phyloP scores from a whole-genome alignment of 2,888 invertebrate genomes.

The Lepidocyrtinus sp. region DNA sequence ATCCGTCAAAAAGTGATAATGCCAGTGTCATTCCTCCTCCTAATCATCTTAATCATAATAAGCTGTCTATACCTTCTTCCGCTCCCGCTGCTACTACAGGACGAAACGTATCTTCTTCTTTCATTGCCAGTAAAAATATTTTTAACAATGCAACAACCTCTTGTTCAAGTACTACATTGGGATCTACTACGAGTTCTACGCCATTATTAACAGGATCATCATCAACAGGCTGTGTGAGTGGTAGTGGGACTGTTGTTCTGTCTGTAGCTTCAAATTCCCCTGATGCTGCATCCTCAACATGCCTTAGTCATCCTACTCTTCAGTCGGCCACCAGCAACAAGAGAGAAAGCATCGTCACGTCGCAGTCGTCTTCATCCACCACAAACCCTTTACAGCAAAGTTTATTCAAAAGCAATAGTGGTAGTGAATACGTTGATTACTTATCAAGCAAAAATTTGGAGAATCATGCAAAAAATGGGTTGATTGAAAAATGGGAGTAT shows the following conservation, averaged over 20 bases:
- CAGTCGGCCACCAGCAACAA: constrained; percentile 54
- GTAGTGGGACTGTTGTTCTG: constrained; percentile 39
- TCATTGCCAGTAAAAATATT: constrained; percentile 59
- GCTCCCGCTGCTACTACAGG: constrained; percentile 30
- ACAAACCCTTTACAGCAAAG: constrained; percentile 8
- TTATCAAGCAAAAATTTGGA: constrained; percentile 46
- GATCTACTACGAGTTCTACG: constrained; percentile 1
- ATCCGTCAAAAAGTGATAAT: constrained; percentile 62
- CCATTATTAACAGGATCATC: constrained; percentile 34
- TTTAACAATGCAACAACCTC: constrained; percentile 43
- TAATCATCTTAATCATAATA: constrained; percentile 49
- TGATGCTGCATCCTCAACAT: constrained; percentile 46
- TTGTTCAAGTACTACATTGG: not conserved
- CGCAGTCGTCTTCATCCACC: constrained; percentile 26
- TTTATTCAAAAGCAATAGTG: constrained; percentile 20
- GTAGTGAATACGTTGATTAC: constrained; percentile 9
- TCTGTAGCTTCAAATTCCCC: not conserved
- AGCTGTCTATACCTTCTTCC: constrained; percentile 49
- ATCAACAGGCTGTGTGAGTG: constrained; percentile 23
- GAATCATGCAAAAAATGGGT: constrained; percentile 48
- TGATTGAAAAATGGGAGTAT: constrained; percentile 30
- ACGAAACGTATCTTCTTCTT: constrained; percentile 42
- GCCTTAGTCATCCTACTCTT: constrained; percentile 54
- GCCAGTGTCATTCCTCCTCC: constrained; percentile 43
- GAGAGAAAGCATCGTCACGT: constrained; percentile 49